Evolutionary conservation across 2,113 vertebrate genomes (phyloP).

Genomic region (Tenrec ecaudatus): DNA sequence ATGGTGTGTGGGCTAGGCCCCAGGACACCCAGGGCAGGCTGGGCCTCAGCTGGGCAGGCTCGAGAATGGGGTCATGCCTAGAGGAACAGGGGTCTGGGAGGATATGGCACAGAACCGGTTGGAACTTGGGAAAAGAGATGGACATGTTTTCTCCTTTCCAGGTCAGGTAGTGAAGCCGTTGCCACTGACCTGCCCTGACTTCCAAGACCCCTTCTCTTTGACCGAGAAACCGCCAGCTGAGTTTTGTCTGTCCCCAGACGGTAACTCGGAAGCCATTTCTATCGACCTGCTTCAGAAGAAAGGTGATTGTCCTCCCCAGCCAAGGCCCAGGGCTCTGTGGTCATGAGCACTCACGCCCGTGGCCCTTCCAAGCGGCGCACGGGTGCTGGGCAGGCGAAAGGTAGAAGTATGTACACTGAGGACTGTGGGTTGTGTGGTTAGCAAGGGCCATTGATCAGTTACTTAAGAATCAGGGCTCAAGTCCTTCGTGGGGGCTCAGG

Average conservation of each 20-base stretch:
- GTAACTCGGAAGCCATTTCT: constrained; percentile 91
- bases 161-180: constrained; percentile 88
- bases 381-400: neutral
- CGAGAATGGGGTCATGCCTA: neutral
- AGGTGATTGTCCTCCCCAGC: constrained; percentile 85
- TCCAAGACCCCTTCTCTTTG: constrained; percentile 96
- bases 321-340: neutral
- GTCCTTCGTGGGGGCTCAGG: no score
- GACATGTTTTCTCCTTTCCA: constrained; percentile 65
- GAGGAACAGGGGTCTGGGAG: neutral
- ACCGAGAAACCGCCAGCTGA: constrained; percentile 96
- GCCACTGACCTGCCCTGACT: constrained; percentile 92
- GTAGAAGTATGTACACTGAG: neutral
- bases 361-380: neutral
- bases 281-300: constrained; percentile 96
- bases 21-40: neutral
- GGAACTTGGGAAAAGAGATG: neutral
- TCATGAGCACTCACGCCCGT: neutral
- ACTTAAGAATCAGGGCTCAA: neutral
- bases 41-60: neutral
- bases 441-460: neutral
- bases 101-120: neutral
- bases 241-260: constrained; percentile 97
- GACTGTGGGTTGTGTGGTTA: neutral
- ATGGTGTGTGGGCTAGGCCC: constrained; percentile 87